Evolutionary conservation across 2,797 vertebrate species (phyloP).

Genomic region (Anguilla marmorata): DNA sequence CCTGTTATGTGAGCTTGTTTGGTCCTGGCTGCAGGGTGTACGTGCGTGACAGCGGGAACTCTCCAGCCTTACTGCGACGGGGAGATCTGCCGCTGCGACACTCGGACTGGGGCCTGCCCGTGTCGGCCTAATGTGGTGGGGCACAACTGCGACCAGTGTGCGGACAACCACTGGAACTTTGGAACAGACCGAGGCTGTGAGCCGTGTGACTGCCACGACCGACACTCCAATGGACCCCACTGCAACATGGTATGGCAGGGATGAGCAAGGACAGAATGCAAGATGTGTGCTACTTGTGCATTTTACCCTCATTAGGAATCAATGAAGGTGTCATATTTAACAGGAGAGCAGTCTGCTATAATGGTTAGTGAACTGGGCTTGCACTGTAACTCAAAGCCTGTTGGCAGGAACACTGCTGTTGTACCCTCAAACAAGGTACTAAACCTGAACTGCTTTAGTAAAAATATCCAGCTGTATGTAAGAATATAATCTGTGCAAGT

Average conservation of each 20-base stretch:
- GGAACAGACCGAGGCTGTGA: constrained; percentile 74
- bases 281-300: background rate
- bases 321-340: background rate
- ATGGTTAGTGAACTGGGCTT: background rate
- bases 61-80: constrained; percentile 57
- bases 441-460: too few relatives aligned
- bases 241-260: constrained; percentile 76
- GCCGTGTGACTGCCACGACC: constrained; percentile 71
- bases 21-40: constrained; percentile 66
- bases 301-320: background rate
- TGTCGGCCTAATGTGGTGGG: constrained; percentile 75
- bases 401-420: background rate
- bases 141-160: constrained; percentile 77
- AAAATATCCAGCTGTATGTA: background rate
- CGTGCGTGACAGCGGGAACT: constrained; percentile 74
- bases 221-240: constrained; percentile 59
- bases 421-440: too few relatives aligned
- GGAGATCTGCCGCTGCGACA: constrained; percentile 71
- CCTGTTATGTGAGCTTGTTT: background rate
- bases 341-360: background rate
- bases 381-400: background rate
- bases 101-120: constrained; percentile 68
- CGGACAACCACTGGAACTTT: constrained; percentile 79
- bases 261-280: background rate
- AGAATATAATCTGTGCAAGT: background rate